Evolutionary conservation across 2,888 invertebrate species (phyloP), one percentile per base, ranked within the genome.

Genomic region (Rhagonycha fulva): DNA sequence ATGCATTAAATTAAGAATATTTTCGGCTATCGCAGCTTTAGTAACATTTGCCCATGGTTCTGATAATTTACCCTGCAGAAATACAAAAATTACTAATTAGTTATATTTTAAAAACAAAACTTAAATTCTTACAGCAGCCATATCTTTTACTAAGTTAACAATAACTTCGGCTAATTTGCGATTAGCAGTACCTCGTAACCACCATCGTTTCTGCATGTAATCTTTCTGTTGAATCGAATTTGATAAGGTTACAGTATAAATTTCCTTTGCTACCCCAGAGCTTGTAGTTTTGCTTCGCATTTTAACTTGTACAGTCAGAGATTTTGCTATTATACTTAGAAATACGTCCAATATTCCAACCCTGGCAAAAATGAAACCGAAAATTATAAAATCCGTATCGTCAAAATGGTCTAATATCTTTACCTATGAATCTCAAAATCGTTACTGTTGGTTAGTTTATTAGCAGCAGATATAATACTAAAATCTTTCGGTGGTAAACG

Each of bases 311-410:
- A 98, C 92, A 3, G 94, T 95, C 77, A 98, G 89, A 0, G 97
- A 93, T 88, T 98, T 98, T 47, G 96, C 96, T 78, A 98, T 94
- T 81, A 97, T 96, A 79, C 96, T 94, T 75, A 98, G 89, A 83
- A 98, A 93, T 74, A 98, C 95, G 84, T 98, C 98, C 74, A 98
- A 88, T 75, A 98, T 92, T 2, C 96, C 96, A 60, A 94, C 88
- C 67, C 94, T 94, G 73, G 70, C 77, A 68, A 14, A 12, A 68
- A 26, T 68, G 11, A 14, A 69, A 67, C 68, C 32, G 61, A 62
- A 26, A 14, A 67, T 26, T 62, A 68, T 1, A 62, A 62, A 9
- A 19, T 63, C 23, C 1, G 47, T n/a, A 47, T 4, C 2, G 7
- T n/a, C 7, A 47, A 47, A n/a, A 12, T n/a, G n/a, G n/a, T n/a